These are phyloP conservation scores for Cinclus mexicanus DNA, from an alignment of 2,113 vertebrate species.

Conservation along the genomic window DNA sequence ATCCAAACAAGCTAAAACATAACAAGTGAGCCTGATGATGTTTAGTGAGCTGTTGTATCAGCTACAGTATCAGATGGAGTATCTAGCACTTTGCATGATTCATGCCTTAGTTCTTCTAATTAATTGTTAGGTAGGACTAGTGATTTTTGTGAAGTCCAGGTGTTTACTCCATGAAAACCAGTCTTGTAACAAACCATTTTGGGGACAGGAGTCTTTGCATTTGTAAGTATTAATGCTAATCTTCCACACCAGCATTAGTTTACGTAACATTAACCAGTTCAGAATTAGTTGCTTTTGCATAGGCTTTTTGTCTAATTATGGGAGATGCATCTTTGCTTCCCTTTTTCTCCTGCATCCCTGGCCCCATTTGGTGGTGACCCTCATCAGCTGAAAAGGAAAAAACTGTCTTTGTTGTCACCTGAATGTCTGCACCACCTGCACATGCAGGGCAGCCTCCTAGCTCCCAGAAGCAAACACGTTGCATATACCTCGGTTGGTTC, in stretches of 20 bases:
- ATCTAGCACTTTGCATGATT: not conserved
- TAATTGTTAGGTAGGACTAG: not conserved
- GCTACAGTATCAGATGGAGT: too few relatives aligned
- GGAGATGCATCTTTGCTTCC: not conserved
- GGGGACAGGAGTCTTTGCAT: not conserved
- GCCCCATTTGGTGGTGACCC: not conserved
- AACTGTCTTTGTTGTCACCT: not conserved
- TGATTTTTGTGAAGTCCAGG: not conserved
- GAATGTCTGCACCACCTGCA: not conserved
- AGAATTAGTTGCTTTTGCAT: not conserved
- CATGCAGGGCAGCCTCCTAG: not conserved
- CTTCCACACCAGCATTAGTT: not conserved
- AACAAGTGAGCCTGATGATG: not conserved
- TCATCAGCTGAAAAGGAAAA: not conserved
- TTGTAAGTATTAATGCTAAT: not conserved
- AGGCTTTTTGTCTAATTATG: not conserved
- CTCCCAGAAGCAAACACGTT: not conserved
- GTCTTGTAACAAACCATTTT: not conserved
- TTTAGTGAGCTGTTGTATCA: not conserved
- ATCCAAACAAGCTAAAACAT: not conserved
- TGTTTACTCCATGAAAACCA: not conserved
- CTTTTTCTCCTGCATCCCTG: not conserved
- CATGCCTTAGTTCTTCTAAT: not conserved
- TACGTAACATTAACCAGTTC: not conserved
- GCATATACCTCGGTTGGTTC: not conserved